These are phyloP conservation scores for Hydrophis major DNA, from an alignment of 2,797 vertebrate species.

Conservation along the genomic window DNA sequence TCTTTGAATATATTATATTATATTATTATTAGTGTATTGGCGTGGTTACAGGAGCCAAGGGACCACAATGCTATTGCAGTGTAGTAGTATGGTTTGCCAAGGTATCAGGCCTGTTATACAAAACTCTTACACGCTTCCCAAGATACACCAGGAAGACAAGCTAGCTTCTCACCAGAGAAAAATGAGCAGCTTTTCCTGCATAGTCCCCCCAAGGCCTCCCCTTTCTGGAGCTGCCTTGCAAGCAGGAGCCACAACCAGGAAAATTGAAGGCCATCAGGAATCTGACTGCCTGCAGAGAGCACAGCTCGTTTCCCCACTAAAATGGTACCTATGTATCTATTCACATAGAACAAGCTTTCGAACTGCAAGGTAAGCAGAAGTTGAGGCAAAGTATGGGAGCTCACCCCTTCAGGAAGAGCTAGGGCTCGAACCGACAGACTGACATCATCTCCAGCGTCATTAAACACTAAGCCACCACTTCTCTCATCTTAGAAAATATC, in stretches of 20 bases:
- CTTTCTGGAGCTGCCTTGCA: background rate
- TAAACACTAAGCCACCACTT: background rate
- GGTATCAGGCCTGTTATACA: background rate
- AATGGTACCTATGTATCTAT: background rate
- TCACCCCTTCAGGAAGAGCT: background rate
- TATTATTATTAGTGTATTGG: background rate
- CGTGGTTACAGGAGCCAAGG: background rate
- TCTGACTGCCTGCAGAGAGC: background rate
- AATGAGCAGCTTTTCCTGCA: background rate
- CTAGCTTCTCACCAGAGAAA: background rate
- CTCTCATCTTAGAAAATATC: background rate
- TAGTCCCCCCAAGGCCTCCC: too few relatives aligned
- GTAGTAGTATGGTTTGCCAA: background rate
- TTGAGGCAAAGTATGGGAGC: background rate
- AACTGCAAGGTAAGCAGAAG: background rate
- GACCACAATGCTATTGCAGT: background rate
- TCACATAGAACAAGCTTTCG: background rate
- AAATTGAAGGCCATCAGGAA: background rate
- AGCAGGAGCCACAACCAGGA: background rate
- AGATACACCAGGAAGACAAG: background rate
- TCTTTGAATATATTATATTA: background rate
- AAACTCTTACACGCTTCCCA: background rate
- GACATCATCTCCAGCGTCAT: background rate
- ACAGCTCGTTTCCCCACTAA: background rate
- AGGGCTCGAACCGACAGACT: background rate